phyloP scores from a whole-genome alignment of 2,888 invertebrate species.

The Melinaea menophilus region DNA sequence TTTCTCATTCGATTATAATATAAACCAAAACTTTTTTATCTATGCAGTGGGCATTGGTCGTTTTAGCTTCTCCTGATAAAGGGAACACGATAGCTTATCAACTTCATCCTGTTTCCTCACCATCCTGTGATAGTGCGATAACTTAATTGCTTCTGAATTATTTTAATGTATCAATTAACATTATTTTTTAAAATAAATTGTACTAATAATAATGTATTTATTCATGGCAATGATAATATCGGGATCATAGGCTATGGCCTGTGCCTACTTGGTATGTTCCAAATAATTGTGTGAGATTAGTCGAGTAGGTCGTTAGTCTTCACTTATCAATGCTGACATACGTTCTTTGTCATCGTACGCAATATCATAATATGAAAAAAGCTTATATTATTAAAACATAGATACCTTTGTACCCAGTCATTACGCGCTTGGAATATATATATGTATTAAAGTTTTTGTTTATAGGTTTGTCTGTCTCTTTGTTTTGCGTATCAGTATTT shows the following conservation, averaged over 20 bases:
- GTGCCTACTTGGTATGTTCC: background rate
- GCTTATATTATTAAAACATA: background rate
- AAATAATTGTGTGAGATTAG: conserved; percentile 29
- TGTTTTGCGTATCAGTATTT: no score
- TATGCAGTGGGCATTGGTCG: background rate
- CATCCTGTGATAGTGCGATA: conserved; percentile 50
- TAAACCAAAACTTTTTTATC: no score
- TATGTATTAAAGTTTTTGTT: no score
- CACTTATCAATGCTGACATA: conserved; percentile 27
- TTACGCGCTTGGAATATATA: no score
- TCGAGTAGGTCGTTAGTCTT: conserved; percentile 32
- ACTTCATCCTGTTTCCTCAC: conserved; percentile 53
- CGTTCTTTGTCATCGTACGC: conserved; percentile 21
- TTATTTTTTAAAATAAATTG: background rate
- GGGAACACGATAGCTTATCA: conserved; percentile 48
- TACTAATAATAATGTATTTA: conserved; percentile 18
- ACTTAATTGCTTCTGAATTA: conserved; percentile 13
- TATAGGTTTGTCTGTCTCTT: no score
- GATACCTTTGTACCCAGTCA: no score
- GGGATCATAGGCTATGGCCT: conserved; percentile 31
- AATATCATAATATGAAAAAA: background rate
- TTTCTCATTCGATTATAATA: no score
- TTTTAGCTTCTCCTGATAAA: conserved; percentile 21
- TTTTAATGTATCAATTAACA: conserved; percentile 8
- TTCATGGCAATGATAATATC: conserved; percentile 31